Evolutionary conservation across 2,888 invertebrate species (phyloP), one percentile per base, ranked within the genome.

Genomic region (Tetramorium bicarinatum): DNA sequence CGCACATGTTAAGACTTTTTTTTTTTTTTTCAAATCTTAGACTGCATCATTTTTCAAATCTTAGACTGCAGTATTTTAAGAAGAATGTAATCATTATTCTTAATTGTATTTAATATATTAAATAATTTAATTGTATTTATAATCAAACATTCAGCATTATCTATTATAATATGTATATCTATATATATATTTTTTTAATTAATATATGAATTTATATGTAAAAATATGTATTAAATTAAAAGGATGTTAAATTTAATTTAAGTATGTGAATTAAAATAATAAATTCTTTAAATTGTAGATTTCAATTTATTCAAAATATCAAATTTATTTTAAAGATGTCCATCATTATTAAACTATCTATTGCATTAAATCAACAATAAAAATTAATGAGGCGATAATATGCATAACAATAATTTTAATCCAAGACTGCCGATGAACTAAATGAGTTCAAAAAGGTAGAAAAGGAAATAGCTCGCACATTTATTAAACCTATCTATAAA

Each of bases 401-500:
- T 9, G 29, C 9, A n/a, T 11, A 15, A 44, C 13, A 47, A 71
- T 61, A 59, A 79, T 29, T 47, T 44, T 2, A 1, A 47, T 44
- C 8, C 29, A 79, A 71, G 38, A n/a, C 21, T n/a, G n/a, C 13
- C 18, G 0, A 13, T 1, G 0, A 13, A 54, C 34, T 38, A 79
- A 69, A 47, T 25, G 2, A 59, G 18, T 1, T 25, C 8, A 21
- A 13, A 34, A 69, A 47, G 9, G 3, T 34, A 67, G 29, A n/a
- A 2, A 47, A 21, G 18, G 0, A 59, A 47, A 38, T 18, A 34
- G 29, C n/a, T 66, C 9, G 2, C 41, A 29, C 29, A 66, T 41
- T 41, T 18, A 21, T 49, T 77, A 67, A 66, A 77, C 13, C 9
- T 11, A 3, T 34, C 34, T 21, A 47, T 59, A 59, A 49, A 79